Percentiles rank a stretch among this genome's conserved stretches.
These are phyloP conservation scores for Metopia argyrocephala DNA, from an alignment of 2,888 invertebrate genomes.

Conservation along the genomic window DNA sequence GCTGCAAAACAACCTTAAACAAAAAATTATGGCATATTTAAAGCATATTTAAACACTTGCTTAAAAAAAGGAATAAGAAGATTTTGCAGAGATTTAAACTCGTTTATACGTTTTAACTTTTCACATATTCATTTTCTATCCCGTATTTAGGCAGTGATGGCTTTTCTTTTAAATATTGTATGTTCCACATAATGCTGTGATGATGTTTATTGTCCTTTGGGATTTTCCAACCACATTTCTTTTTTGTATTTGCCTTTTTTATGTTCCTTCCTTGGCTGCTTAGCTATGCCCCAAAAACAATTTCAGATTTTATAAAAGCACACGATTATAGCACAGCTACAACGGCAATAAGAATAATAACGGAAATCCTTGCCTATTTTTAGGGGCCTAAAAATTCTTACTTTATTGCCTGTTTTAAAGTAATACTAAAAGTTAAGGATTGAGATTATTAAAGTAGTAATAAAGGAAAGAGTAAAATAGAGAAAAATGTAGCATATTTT, in stretches of 20 bases:
- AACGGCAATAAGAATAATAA: neutral
- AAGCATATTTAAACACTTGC: too few relatives aligned
- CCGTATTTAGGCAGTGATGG: too few relatives aligned
- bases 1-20: too few relatives aligned
- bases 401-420: neutral
- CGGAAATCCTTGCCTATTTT: neutral
- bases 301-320: conserved; percentile 52
- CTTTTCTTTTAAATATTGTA: neutral
- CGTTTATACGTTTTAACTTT: neutral
- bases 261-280: neutral
- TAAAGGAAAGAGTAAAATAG: neutral
- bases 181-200: conserved; percentile 6
- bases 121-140: neutral
- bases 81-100: too few relatives aligned
- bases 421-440: neutral
- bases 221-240: neutral
- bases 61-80: too few relatives aligned
- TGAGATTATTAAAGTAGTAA: neutral
- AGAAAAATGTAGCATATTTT: neutral
- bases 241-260: neutral
- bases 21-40: too few relatives aligned
- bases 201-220: conserved; percentile 24
- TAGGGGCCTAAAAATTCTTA: neutral
- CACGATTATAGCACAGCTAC: conserved; percentile 42
- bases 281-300: conserved; percentile 7